Percentiles rank a stretch among this genome's conserved stretches.
These are phyloP conservation scores for Tetranychus urticae DNA, from an alignment of 1,140 invertebrate species.

Conservation along the genomic window DNA sequence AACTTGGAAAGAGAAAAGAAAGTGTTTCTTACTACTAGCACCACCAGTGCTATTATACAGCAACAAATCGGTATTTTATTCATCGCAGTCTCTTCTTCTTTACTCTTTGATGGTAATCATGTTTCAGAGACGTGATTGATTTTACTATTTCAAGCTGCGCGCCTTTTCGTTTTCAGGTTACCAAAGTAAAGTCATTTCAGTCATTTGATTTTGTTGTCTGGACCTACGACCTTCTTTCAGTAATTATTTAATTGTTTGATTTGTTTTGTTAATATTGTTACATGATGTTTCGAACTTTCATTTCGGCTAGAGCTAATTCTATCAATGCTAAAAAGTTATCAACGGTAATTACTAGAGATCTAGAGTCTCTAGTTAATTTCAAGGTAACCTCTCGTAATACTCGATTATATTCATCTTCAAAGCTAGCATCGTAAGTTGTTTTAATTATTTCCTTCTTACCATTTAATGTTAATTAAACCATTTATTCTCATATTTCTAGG, in stretches of 20 bases:
- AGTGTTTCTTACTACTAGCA: too few relatives aligned
- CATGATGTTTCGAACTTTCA: background rate
- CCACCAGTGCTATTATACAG: too few relatives aligned
- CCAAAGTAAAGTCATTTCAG: too few relatives aligned
- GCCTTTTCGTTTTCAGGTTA: too few relatives aligned
- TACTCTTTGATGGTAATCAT: too few relatives aligned
- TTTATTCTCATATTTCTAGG: background rate
- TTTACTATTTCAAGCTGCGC: too few relatives aligned
- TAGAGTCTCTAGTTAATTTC: background rate
- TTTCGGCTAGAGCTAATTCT: background rate
- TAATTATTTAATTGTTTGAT: background rate
- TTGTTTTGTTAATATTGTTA: background rate
- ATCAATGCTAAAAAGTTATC: background rate
- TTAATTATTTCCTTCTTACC: background rate
- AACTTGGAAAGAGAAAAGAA: too few relatives aligned
- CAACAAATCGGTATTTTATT: too few relatives aligned
- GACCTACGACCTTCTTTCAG: too few relatives aligned
- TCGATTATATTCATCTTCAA: background rate
- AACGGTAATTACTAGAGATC: background rate
- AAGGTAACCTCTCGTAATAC: background rate
- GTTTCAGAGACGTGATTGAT: too few relatives aligned
- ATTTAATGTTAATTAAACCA: background rate
- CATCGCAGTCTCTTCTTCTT: too few relatives aligned
- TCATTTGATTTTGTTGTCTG: too few relatives aligned
- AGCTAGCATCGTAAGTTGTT: background rate